Conservation (phyloP, 2,888 invertebrate genomes). For the Melangyna quadrimaculata region DNA sequence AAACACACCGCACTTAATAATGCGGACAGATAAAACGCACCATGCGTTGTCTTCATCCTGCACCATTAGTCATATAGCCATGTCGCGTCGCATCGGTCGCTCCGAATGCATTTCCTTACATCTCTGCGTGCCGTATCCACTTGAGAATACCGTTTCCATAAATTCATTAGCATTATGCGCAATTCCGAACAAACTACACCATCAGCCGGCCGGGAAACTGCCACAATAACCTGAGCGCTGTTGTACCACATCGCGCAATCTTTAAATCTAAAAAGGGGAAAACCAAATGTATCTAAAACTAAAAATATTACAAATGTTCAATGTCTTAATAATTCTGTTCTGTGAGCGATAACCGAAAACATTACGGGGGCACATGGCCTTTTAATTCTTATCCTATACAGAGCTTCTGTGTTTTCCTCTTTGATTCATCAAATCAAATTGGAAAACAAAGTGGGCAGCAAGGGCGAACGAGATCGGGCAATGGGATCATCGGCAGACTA, state of each 20-base stretch:
- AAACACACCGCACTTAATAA: conserved; percentile 43
- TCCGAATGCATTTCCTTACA: conserved; percentile 61
- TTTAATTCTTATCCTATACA: conserved; percentile 27
- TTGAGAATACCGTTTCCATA: conserved; percentile 63
- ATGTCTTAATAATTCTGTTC: conserved; percentile 26
- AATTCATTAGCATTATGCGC: conserved; percentile 67
- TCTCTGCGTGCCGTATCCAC: conserved; percentile 60
- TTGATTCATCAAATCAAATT: conserved; percentile 38
- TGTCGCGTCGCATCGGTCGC: neutral
- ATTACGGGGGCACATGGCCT: conserved; percentile 64
- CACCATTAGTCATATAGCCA: conserved; percentile 34
- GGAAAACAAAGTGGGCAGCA: conserved; percentile 59
- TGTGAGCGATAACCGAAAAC: conserved; percentile 56
- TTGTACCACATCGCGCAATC: conserved; percentile 1
- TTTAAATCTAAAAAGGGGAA: conserved; percentile 46
- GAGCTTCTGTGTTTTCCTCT: conserved; percentile 22
- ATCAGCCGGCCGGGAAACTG: conserved; percentile 50
- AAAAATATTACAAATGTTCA: conserved; percentile 52
- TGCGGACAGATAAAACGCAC: conserved; percentile 41
- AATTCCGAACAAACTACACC: conserved; percentile 45
- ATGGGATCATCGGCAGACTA: conserved; percentile 70
- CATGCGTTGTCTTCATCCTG: conserved; percentile 29
- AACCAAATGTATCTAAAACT: conserved; percentile 50
- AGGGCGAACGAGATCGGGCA: conserved; percentile 48
- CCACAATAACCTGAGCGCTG: conserved; percentile 47